phyloP scores from a whole-genome alignment of 2,113 vertebrate species.

The Ameiurus melas region DNA sequence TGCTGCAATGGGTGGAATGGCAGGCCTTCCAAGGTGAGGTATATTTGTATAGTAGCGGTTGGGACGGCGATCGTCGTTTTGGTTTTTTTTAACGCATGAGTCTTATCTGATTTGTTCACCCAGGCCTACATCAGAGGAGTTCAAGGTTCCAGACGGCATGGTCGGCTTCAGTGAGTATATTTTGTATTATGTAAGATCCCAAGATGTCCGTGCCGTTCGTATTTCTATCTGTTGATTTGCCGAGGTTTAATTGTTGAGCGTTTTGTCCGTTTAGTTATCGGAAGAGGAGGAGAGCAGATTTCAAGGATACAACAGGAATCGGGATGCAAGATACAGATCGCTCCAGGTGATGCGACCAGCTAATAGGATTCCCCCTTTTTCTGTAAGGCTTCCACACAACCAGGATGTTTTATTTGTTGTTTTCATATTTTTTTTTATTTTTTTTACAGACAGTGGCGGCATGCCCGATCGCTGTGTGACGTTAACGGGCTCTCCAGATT shows the following conservation, averaged over 20 bases:
- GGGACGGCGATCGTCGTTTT: too few relatives aligned
- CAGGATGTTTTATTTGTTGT: neutral
- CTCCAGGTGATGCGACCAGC: constrained; percentile 79
- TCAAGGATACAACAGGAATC: constrained; percentile 97
- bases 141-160: constrained; percentile 98
- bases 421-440: too few relatives aligned
- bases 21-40: constrained; percentile 80
- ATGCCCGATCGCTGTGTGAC: constrained; percentile 95
- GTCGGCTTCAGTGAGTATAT: constrained; percentile 97
- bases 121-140: constrained; percentile 92
- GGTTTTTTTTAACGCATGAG: neutral
- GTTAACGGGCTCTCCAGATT: constrained; percentile 89
- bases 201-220: neutral
- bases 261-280: constrained; percentile 80
- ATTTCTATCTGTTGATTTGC: neutral
- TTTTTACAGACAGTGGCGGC: constrained; percentile 86
- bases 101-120: neutral
- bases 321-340: constrained; percentile 98
- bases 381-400: neutral
- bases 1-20: constrained; percentile 84
- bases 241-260: neutral
- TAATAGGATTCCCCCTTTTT: too few relatives aligned
- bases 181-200: neutral
- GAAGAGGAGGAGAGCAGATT: constrained; percentile 98
- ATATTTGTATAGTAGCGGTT: too few relatives aligned